A percentile compares a stretch with the other conserved stretches of the same genome.
Conservation (phyloP, 1,140 invertebrate species). For the Hypsibius dujardini region DNA sequence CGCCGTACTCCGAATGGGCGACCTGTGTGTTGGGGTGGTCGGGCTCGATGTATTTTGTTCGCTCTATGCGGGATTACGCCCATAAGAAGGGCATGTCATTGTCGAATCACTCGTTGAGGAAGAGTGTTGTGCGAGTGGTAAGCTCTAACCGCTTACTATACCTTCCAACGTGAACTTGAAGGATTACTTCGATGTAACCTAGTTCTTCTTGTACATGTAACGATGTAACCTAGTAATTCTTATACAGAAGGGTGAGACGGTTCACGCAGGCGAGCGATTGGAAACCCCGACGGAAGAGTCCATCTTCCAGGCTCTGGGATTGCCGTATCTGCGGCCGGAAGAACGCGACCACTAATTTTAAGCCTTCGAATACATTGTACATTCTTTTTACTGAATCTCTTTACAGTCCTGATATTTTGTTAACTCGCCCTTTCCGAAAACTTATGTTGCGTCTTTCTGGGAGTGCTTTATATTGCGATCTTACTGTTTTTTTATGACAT, state of each 20-base stretch:
- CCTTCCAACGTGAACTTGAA: no score
- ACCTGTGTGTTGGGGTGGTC: slow-evolving; percentile 40
- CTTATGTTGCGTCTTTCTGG: no score
- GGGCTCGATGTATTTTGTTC: slow-evolving; percentile 40
- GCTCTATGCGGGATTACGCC: slow-evolving; percentile 38
- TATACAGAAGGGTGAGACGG: slow-evolving; percentile 31
- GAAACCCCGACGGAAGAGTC: slow-evolving; percentile 35
- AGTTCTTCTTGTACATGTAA: background rate
- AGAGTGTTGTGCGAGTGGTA: slow-evolving; percentile 32
- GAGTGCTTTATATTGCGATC: no score
- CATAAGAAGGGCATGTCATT: slow-evolving; percentile 38
- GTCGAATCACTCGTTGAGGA: slow-evolving; percentile 36
- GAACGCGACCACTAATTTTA: slow-evolving; percentile 32
- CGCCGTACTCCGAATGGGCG: slow-evolving; percentile 36
- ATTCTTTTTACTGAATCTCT: background rate
- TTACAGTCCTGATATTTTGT: no score
- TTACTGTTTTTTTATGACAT: no score
- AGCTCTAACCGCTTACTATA: background rate
- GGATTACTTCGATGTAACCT: background rate
- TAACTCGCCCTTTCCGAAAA: no score
- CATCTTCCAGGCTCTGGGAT: slow-evolving; percentile 32
- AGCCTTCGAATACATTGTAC: slow-evolving; percentile 19
- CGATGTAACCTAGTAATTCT: background rate
- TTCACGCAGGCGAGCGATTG: slow-evolving; percentile 31
- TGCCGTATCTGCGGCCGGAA: slow-evolving; percentile 35